Base-by-base conservation (phyloP, 2,113 vertebrate genomes). In the Hippopotamus amphibius region DNA sequence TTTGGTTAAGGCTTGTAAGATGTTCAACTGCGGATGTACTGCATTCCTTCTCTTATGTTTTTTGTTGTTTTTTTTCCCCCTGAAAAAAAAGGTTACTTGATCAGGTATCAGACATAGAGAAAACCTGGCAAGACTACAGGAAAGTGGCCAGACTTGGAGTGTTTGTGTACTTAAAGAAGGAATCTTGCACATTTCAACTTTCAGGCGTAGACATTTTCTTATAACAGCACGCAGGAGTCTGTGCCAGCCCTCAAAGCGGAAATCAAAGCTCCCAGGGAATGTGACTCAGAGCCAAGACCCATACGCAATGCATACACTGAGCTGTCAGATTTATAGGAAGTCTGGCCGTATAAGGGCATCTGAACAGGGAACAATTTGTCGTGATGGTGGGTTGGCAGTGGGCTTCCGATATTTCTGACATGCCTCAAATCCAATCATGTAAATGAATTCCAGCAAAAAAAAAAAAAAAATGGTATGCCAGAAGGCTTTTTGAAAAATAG, bases 221-320 rank as follows among this genome's bases (percentile, higher is more conserved):
- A 98, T 99, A 98, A 99, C 98, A 99, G 98, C 98, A 98, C 98
- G 98, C 97, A 98, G 98, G 98, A 98, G 98, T 99, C 98, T 98
- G 99, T 99, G 99, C 99, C 98, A 99, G 99, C 99, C 99, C 99
- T 99, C 98, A 98, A 99, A 99, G 99, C 99, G 99, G 99, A 99
- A 99, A 99, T 99, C 99, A 99, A 99, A 99, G 98, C 99, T 99
- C 99, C 98, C 98, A 99, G 98, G 99, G 99, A 99, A 99, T 99
- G 99, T 97, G 98, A 98, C 88, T 97, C 96, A 76, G 97, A 98
- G 99, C 99, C 99, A 99, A 99, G 98, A 99, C 98, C 99, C 98
- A 97, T 99, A 99, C 98, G 98, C 99, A 99, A 98, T 99, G 98
- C 98, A 98, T 98, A 98, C 98, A 98, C 97, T 94, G 97, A 97